phyloP scores from a whole-genome alignment of 1,140 invertebrate genomes.

The Drosophila sulfurigaster region DNA sequence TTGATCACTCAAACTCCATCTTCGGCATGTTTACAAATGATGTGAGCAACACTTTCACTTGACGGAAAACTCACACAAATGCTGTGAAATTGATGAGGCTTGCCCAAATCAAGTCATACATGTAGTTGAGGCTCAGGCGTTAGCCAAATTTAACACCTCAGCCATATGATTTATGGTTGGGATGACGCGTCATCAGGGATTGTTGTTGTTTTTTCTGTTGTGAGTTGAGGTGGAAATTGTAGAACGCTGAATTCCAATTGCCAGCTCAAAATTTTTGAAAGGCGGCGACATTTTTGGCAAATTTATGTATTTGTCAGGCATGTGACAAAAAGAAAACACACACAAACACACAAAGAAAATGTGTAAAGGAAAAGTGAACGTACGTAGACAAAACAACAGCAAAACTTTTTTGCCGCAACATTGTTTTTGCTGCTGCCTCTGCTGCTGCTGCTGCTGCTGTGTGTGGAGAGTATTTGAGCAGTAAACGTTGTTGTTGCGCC shows the following conservation, averaged over 20 bases:
- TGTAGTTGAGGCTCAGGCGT: background rate
- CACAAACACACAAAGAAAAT: background rate
- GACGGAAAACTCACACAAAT: slow-evolving; percentile 3
- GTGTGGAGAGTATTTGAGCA: slow-evolving; percentile 18
- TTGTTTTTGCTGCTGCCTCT: slow-evolving; percentile 56
- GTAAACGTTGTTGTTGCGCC: slow-evolving; percentile 35
- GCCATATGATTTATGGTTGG: slow-evolving; percentile 66
- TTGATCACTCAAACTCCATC: no score
- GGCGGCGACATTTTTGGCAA: slow-evolving; percentile 84
- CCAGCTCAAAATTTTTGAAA: slow-evolving; percentile 81
- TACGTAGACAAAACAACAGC: slow-evolving; percentile 45
- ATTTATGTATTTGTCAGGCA: slow-evolving; percentile 83
- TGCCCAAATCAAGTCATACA: slow-evolving; percentile 8
- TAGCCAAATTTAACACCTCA: slow-evolving; percentile 44
- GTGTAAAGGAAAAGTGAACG: slow-evolving; percentile 12
- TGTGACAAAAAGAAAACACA: slow-evolving; percentile 53
- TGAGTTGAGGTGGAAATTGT: slow-evolving; percentile 21
- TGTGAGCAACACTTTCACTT: slow-evolving; percentile 13
- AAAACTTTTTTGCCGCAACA: slow-evolving; percentile 74
- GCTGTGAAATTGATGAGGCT: slow-evolving; percentile 65
- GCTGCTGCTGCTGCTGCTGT: background rate
- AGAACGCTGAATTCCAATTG: slow-evolving; percentile 77
- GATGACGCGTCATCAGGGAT: slow-evolving; percentile 48
- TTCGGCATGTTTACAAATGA: background rate
- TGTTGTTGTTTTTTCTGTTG: slow-evolving; percentile 12